Evolutionary conservation across 2,888 invertebrate genomes (phyloP), one percentile per base, ranked within the genome.

Genomic region (Stenurella melanura): DNA sequence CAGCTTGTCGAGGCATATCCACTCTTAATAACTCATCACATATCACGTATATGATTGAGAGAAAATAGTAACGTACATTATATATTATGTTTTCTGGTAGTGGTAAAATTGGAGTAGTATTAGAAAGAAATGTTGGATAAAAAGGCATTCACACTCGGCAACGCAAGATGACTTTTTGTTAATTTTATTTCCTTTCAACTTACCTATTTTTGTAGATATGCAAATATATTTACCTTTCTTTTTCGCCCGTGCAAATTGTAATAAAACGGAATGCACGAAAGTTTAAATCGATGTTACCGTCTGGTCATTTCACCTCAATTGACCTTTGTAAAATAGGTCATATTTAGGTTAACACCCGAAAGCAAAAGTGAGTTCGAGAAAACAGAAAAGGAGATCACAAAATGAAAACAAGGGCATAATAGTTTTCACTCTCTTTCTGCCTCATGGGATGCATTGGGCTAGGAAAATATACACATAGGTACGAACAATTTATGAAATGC

Each of bases 271-370:
- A 58, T 57, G 69, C 19, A 17, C 54, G 73, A 73, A 73, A 71
- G 60, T 72, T n/a, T 26, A 66, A 66, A 81, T 82, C 81, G 80
- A 83, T 81, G 74, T 76, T 63, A 42, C 69, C 73, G 84, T 84
- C 83, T 84, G 85, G 85, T 83, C 84, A 80, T 81, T 83, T 82
- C 80, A 82, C 84, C 83, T 75, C 78, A 75, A 79, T 79, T 83
- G 85, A 83, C 84, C 83, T 82, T 80, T 81, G 68, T 76, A 67
- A 75, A 77, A 82, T 75, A 78, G 82, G 80, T 82, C 84, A 83
- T 81, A 87, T 87, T 86, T 85, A 79, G 86, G 87, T 86, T 87
- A 86, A 85, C 81, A 84, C 78, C 78, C 79, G 86, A 87, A 87
- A 87, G 87, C 79, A 86, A 87, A 84, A 87, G 87, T 85, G 84